phyloP scores from a whole-genome alignment of 2,113 vertebrate species.

The Myrmecobius fasciatus region DNA sequence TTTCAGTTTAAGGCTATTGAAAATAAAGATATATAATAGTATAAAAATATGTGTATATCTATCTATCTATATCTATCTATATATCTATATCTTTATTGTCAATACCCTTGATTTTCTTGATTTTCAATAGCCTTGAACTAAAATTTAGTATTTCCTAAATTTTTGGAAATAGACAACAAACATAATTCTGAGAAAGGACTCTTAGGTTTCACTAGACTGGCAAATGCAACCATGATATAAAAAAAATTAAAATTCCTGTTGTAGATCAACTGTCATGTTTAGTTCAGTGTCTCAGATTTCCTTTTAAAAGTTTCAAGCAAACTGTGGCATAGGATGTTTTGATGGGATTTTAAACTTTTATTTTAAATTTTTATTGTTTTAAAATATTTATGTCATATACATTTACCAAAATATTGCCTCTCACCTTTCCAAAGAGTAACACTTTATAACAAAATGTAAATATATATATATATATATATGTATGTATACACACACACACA shows the following conservation, averaged over 20 bases:
- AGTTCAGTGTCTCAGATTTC: background rate
- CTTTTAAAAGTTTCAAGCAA: background rate
- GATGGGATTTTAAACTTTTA: background rate
- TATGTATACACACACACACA: too few relatives aligned
- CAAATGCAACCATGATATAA: background rate
- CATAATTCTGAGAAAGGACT: background rate
- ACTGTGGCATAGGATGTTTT: background rate
- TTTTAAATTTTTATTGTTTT: background rate
- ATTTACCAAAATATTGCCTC: background rate
- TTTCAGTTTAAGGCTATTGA: too few relatives aligned
- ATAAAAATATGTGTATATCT: too few relatives aligned
- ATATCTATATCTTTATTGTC: background rate
- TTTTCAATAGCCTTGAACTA: background rate
- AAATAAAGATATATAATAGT: too few relatives aligned
- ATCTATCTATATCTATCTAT: too few relatives aligned
- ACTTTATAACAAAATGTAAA: background rate
- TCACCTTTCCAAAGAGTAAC: background rate
- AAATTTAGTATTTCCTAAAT: background rate
- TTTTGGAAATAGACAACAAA: background rate
- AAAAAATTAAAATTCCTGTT: background rate
- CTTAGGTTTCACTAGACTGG: background rate
- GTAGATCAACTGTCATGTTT: background rate
- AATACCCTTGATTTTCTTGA: background rate
- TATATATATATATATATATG: background rate
- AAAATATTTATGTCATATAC: background rate